Percentiles rank a stretch among this genome's conserved stretches.
Evolutionary conservation across 2,113 vertebrate species (phyloP).

Genomic region (Syngnathus floridae): DNA sequence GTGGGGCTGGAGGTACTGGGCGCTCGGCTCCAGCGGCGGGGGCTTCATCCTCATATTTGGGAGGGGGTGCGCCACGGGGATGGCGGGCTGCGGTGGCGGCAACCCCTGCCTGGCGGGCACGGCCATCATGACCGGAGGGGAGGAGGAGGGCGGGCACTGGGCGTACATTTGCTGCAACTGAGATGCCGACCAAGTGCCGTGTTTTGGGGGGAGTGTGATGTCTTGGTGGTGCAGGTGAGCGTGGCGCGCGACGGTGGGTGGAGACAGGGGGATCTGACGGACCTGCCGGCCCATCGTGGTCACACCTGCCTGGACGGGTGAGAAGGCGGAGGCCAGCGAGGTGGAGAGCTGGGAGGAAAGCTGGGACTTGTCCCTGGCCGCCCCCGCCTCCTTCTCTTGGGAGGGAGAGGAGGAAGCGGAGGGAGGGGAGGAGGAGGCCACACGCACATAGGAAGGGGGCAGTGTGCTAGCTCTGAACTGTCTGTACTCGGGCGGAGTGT

Average conservation of each 20-base stretch:
- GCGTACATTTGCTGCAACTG: constrained; percentile 67
- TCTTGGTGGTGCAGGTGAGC: constrained; percentile 60
- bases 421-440: constrained; percentile 63
- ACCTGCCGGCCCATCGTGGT: constrained; percentile 64
- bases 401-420: constrained; percentile 56
- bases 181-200: constrained; percentile 73
- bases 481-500: constrained; percentile 74
- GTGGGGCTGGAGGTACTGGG: constrained; percentile 55
- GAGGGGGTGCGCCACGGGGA: constrained; percentile 71
- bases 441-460: constrained; percentile 69
- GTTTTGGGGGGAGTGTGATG: constrained; percentile 63
- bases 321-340: constrained; percentile 72
- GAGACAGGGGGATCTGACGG: constrained; percentile 78
- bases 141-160: constrained; percentile 65
- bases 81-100: constrained; percentile 53
- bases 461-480: constrained; percentile 69
- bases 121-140: constrained; percentile 62
- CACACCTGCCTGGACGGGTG: constrained; percentile 71
- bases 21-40: constrained; percentile 59
- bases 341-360: constrained; percentile 76
- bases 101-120: constrained; percentile 63
- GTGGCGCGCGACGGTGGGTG: constrained; percentile 64
- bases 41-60: constrained; percentile 70
- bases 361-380: constrained; percentile 69
- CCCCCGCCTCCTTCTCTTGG: constrained; percentile 63